Conservation (phyloP, 2,888 invertebrate species). For the Callosobruchus maculatus region DNA sequence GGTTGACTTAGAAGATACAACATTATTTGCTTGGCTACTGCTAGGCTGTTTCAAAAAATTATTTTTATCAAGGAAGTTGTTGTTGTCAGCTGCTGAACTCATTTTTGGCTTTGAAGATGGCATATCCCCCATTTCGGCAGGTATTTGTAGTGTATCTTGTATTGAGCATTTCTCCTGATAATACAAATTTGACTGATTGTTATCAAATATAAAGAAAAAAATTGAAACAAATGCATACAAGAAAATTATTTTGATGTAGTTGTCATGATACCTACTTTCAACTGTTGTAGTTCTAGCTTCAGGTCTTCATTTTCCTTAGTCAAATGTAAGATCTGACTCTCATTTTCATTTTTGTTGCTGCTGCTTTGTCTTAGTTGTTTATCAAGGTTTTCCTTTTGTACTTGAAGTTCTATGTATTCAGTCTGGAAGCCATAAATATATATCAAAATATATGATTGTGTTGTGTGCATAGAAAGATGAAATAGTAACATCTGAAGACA, state of each 20-base stretch:
- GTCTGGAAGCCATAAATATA: conserved; percentile 35
- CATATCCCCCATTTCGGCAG: conserved; percentile 10
- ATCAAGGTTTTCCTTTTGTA: conserved; percentile 42
- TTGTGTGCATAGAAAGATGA: too few species aligned
- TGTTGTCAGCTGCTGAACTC: conserved; percentile 6
- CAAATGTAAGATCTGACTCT: conserved; percentile 36
- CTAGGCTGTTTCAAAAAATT: conserved; percentile 29
- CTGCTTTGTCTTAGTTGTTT: conserved; percentile 33
- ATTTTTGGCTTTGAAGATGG: conserved; percentile 9
- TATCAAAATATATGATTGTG: too few species aligned
- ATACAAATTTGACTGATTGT: not conserved
- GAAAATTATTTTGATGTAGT: not conserved
- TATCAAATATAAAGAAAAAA: too few species aligned
- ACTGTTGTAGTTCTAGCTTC: conserved; percentile 31
- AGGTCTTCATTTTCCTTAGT: conserved; percentile 38
- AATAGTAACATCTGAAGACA: too few species aligned
- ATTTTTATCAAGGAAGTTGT: conserved; percentile 20
- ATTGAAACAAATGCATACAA: too few species aligned
- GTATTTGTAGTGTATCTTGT: conserved; percentile 23
- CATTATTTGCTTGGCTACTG: conserved; percentile 12
- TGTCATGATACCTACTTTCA: conserved; percentile 30
- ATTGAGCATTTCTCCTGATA: conserved; percentile 22
- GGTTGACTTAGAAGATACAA: conserved; percentile 25
- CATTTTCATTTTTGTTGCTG: conserved; percentile 33
- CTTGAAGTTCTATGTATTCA: conserved; percentile 39